Base-by-base conservation (phyloP, 2,113 vertebrate species). In the Chrysochloris asiatica region DNA sequence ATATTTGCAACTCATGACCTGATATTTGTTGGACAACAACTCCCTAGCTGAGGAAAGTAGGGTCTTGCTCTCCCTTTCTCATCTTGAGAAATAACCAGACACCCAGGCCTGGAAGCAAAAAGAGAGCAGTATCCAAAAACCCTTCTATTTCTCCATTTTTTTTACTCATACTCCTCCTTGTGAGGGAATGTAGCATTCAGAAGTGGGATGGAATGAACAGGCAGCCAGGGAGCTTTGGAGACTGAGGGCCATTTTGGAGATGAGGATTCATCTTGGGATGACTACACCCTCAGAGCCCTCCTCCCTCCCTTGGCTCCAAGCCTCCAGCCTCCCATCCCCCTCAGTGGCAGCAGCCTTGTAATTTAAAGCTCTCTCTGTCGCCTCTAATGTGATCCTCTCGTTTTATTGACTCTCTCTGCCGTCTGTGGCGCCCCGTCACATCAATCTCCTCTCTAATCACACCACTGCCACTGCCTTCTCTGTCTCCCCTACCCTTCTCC, bases 281-380 rank as follows among this genome's bases (percentile, higher is more conserved):
- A 45, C 90, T 81, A 26, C 41, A 86, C 86, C 94, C 86, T 95
- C 88, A 33, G 86, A 90, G 81, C 88, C 86, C 93, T 69, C 92
- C 93, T 38, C 90, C 93, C 94, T 91, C 84, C 85, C 86, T 19
- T 19, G 92, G 90, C 95, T 95, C 80, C 92, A 84, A 79, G 93
- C 76, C 94, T 90, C 67, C 92, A 86, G 94, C 94, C 91, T 92
- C 93, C 96, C 94, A 82, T 85, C 94, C 96, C 95, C 94, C 93
- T 94, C 59, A 0, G 92, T 93, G 94, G 96, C 96, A 96, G 96
- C 96, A 95, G 95, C 94, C 96, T 89, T 94, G 96, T 97, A 97
- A 97, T 97, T 97, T 97, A 97, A 96, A 97, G 96, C 96, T 96
- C 94, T 97, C 95, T 95, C 95, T 96, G 96, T 97, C 95, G 96